Evolutionary conservation across 2,113 vertebrate species (phyloP).

Genomic region (Vulpes ferrilata): DNA sequence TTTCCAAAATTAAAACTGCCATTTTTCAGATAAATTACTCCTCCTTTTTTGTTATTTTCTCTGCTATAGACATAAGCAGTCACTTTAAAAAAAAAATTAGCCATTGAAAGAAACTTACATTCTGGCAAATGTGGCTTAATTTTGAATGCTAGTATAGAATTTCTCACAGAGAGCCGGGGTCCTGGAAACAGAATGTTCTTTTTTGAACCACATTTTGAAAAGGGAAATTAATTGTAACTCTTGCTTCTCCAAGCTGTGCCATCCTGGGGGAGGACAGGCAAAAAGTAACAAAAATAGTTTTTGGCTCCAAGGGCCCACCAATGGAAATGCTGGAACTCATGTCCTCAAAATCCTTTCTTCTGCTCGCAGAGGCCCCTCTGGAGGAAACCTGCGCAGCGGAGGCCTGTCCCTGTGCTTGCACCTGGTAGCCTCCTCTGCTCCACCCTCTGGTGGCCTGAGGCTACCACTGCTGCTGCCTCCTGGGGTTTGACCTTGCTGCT

Average conservation of each 20-base stretch:
- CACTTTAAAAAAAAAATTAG: conserved; percentile 75
- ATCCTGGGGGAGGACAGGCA: conserved; percentile 9
- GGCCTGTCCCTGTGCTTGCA: neutral
- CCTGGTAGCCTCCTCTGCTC: neutral
- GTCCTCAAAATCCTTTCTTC: neutral
- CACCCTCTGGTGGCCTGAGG: conserved; percentile 51
- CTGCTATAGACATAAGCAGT: conserved; percentile 82
- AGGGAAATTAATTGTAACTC: conserved; percentile 61
- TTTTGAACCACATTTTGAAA: conserved; percentile 62
- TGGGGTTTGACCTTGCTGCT: neutral
- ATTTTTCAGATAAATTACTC: conserved; percentile 51
- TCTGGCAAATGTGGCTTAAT: conserved; percentile 77
- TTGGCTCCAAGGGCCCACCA: neutral
- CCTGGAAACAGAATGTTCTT: conserved; percentile 60
- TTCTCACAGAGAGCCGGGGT: conserved; percentile 49
- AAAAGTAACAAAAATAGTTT: conserved; percentile 49
- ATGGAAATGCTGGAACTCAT: neutral
- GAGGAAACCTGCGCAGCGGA: neutral
- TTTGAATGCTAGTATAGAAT: conserved; percentile 64
- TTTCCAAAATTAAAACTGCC: conserved; percentile 67
- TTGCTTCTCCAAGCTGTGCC: conserved; percentile 54
- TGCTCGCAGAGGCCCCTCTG: neutral
- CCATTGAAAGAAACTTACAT: conserved; percentile 82
- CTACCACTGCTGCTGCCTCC: neutral
- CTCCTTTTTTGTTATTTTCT: conserved; percentile 75